These are phyloP conservation scores for Microctenopoma stevenorrisi DNA, from an alignment of 2,797 vertebrate genomes.

Conservation along the genomic window DNA sequence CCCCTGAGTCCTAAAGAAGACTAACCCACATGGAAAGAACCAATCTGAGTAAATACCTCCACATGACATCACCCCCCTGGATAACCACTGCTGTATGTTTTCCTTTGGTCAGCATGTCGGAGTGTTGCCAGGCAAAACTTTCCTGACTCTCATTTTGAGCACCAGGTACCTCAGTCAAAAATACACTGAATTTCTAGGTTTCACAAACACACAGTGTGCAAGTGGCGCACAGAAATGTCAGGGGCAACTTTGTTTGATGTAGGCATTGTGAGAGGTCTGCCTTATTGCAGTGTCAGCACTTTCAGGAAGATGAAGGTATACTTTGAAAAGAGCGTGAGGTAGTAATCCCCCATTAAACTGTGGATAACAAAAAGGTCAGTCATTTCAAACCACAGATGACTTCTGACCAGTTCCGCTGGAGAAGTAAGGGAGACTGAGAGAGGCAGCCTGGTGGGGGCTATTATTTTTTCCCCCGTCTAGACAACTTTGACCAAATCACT, in stretches of 20 bases:
- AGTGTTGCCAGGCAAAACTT: slow-evolving; percentile 53
- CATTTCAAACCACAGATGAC: slow-evolving; percentile 52
- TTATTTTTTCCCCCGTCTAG: neutral
- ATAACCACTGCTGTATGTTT: slow-evolving; percentile 50
- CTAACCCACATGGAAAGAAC: slow-evolving; percentile 30
- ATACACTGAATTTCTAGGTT: slow-evolving; percentile 65
- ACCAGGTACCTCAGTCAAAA: slow-evolving; percentile 45
- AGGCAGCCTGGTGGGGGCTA: neutral
- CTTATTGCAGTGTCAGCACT: slow-evolving; percentile 65
- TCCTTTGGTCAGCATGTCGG: slow-evolving; percentile 47
- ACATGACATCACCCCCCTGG: slow-evolving; percentile 53
- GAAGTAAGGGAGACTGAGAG: slow-evolving; percentile 13
- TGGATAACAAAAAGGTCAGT: slow-evolving; percentile 68
- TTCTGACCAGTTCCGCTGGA: slow-evolving; percentile 31
- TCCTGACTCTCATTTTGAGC: slow-evolving; percentile 43
- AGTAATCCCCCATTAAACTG: slow-evolving; percentile 63
- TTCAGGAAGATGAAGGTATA: slow-evolving; percentile 67
- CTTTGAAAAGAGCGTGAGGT: slow-evolving; percentile 51
- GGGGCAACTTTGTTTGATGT: slow-evolving; percentile 47
- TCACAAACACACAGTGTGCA: slow-evolving; percentile 22
- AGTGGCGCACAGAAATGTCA: slow-evolving; percentile 50
- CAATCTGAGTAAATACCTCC: slow-evolving; percentile 19
- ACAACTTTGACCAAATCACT: neutral
- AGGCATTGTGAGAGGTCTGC: slow-evolving; percentile 38
- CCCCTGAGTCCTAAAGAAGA: slow-evolving; percentile 37